Evolutionary conservation across 1,140 invertebrate species (phyloP).

Genomic region (Samia ricini): DNA sequence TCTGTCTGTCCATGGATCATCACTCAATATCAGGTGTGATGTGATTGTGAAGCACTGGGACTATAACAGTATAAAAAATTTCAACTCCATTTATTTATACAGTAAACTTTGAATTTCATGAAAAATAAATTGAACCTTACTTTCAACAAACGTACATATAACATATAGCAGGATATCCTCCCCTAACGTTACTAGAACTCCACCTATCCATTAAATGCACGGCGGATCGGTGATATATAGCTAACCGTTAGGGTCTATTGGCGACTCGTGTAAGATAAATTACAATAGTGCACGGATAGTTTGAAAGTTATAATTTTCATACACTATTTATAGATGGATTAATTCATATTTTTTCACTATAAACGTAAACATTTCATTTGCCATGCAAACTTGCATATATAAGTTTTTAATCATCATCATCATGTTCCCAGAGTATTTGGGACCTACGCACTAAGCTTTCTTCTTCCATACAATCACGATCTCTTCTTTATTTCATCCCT

Average conservation of each 20-base stretch:
- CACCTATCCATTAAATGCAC: not conserved
- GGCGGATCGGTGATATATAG: not conserved
- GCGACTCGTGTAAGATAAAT: conserved; percentile 16
- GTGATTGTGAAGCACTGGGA: too few relatives aligned
- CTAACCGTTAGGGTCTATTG: conserved; percentile 16
- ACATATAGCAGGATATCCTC: not conserved
- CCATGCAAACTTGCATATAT: too few relatives aligned
- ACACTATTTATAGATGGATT: not conserved
- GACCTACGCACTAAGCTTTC: too few relatives aligned
- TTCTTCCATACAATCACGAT: too few relatives aligned
- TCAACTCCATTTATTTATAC: too few relatives aligned
- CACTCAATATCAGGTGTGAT: too few relatives aligned
- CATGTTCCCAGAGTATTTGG: too few relatives aligned
- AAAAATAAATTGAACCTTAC: not conserved
- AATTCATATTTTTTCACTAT: not conserved
- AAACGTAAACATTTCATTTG: too few relatives aligned
- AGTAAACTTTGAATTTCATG: not conserved
- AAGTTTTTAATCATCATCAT: too few relatives aligned
- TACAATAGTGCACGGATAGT: conserved; percentile 15
- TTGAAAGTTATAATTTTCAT: conserved; percentile 2
- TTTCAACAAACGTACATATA: not conserved
- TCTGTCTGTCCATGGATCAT: too few relatives aligned
- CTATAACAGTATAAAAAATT: too few relatives aligned
- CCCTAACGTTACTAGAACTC: not conserved
- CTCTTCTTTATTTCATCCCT: too few relatives aligned